A percentile compares a stretch with the other conserved stretches of the same genome.
Evolutionary conservation across 2,888 invertebrate species (phyloP).

Genomic region (Beris chalybata): DNA sequence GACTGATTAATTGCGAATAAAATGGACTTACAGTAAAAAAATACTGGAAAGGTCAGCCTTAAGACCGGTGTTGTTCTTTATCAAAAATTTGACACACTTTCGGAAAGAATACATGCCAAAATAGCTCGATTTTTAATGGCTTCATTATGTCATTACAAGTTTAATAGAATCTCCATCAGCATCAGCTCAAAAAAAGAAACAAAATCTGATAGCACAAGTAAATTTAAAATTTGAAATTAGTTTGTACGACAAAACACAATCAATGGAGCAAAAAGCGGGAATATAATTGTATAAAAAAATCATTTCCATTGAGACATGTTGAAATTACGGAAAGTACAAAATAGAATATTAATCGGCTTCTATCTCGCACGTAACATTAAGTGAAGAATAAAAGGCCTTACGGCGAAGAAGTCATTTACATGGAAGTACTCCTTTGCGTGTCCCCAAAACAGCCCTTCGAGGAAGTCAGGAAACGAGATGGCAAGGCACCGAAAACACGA

Average conservation of each 20-base stretch:
- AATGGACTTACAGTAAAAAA: too few relatives aligned
- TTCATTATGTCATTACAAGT: too few relatives aligned
- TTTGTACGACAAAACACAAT: conserved; percentile 11
- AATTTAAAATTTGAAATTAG: too few relatives aligned
- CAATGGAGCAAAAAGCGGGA: conserved; percentile 22
- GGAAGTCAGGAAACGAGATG: conserved; percentile 19
- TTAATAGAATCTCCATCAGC: too few relatives aligned
- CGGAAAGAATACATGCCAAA: too few relatives aligned
- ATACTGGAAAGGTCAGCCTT: too few relatives aligned
- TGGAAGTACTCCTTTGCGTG: conserved; percentile 3
- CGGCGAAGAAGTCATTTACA: conserved; percentile 38
- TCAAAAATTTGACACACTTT: too few relatives aligned
- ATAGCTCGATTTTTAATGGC: too few relatives aligned
- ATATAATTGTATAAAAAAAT: conserved; percentile 31
- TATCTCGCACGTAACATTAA: neutral
- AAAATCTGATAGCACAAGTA: too few relatives aligned
- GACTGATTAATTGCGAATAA: too few relatives aligned
- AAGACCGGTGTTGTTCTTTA: too few relatives aligned
- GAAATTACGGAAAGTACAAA: conserved; percentile 38
- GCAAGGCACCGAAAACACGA: neutral
- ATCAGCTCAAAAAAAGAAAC: too few relatives aligned
- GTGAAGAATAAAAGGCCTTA: conserved; percentile 34
- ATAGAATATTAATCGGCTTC: conserved; percentile 38
- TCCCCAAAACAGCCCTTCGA: conserved; percentile 16
- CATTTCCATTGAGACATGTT: conserved; percentile 35